Base-by-base conservation (phyloP, 2,797 vertebrate genomes). In the Eremophila alpestris region DNA sequence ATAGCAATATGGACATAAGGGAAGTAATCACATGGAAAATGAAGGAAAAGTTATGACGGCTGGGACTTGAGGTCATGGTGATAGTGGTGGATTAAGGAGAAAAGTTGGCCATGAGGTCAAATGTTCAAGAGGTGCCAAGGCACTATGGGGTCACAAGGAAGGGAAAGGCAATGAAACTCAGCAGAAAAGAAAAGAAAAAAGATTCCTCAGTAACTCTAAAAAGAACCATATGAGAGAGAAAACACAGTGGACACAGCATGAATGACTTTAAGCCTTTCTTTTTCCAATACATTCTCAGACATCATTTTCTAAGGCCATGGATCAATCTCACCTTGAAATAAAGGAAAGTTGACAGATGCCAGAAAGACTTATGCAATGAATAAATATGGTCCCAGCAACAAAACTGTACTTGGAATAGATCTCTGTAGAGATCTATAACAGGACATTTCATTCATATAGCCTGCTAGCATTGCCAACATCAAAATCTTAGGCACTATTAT, bases 251-350 rank as follows among this genome's bases (percentile, higher is more conserved):
- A 73, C 11, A 36, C 16, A 69, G 43, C 36, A 36, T 20, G 21
- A 81, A 48, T 73, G 40, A 81, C 30, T 34, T 78, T 32, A 55
- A 79, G 48, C 36, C 29, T 76, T 68, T 71, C 32, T 12, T 80
- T 76, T 83, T 59, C 32, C 59, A 81, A 69, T 13, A 55, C 13
- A 38, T 75, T 76, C 63, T 69, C 45, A 79, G 43, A 58, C 22
- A 60, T 38, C 2, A 5, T 40, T 75, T 81, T 87, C 65, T 49
- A 64, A 78, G 51, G 76, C 51, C 22, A 13, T 3, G 5, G 71
- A 89, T 80, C 71, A 92, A 62, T 43, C 76, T 69, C 68, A 83
- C 52, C 65, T 85, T 81, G 80, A 91, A 94, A 78, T 45, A 71
- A 70, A 91, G n/a, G 5, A n/a, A 83, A 69, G 24, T 6, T 83